Conservation (phyloP, 1,140 invertebrate species). For the Oryctes rhinoceros region DNA sequence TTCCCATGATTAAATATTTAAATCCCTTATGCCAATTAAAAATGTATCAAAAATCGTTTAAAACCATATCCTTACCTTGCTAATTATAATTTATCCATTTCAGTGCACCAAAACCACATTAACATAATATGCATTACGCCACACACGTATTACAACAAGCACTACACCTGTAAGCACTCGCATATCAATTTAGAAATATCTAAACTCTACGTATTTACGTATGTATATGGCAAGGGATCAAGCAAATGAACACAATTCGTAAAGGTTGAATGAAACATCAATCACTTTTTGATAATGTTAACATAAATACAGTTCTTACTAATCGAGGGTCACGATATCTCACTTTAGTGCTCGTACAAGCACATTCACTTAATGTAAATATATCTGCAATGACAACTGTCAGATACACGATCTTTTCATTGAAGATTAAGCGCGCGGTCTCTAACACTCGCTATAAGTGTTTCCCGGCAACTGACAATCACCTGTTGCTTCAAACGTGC, state of each 20-base stretch:
- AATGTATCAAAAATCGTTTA: too few species aligned
- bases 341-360: neutral
- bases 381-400: constrained; percentile 39
- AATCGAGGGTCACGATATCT: neutral
- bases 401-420: constrained; percentile 38
- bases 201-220: neutral
- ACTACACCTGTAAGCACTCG: constrained; percentile 26
- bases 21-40: too few species aligned
- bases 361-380: neutral
- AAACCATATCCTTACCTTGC: neutral
- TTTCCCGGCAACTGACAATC: constrained; percentile 49
- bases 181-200: neutral
- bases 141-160: neutral
- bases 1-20: too few species aligned
- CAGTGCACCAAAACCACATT: neutral
- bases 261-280: constrained; percentile 39
- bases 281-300: constrained; percentile 37
- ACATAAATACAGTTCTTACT: neutral
- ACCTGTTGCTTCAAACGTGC: constrained; percentile 46
- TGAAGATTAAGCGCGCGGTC: constrained; percentile 41
- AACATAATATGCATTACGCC: neutral
- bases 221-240: constrained; percentile 6
- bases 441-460: constrained; percentile 36
- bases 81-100: constrained; percentile 17
- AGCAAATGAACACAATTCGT: constrained; percentile 5